Evolutionary conservation across 2,888 invertebrate genomes (phyloP).

Genomic region (Drosophila stalkeri): DNA sequence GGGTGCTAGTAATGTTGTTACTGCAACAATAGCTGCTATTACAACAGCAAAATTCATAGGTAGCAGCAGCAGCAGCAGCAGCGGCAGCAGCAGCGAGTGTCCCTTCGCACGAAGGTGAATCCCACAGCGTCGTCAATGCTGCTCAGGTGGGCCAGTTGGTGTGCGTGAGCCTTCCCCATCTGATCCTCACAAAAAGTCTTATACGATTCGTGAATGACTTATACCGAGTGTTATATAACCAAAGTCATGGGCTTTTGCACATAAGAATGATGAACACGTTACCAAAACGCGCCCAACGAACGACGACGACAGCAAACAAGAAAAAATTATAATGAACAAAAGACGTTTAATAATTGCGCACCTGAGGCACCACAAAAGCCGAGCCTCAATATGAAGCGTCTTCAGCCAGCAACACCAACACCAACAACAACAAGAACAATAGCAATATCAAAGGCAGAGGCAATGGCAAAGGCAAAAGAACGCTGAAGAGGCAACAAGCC

Average conservation of each 20-base stretch:
- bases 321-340: slow-evolving; percentile 50
- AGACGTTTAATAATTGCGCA: slow-evolving; percentile 70
- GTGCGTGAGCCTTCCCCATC: slow-evolving; percentile 19
- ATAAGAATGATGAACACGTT: slow-evolving; percentile 9
- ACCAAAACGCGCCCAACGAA: slow-evolving; percentile 31
- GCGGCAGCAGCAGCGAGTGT: slow-evolving; percentile 20
- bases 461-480: slow-evolving; percentile 43
- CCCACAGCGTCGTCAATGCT: slow-evolving; percentile 25
- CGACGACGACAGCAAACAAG: slow-evolving; percentile 16
- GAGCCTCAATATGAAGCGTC: slow-evolving; percentile 45
- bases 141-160: slow-evolving; percentile 17
- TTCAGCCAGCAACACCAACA: slow-evolving; percentile 17
- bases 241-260: slow-evolving; percentile 16
- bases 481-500: slow-evolving; percentile 26
- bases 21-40: slow-evolving; percentile 71
- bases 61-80: slow-evolving; percentile 29
- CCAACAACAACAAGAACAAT: slow-evolving; percentile 13
- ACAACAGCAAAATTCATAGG: slow-evolving; percentile 48
- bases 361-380: slow-evolving; percentile 69
- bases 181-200: slow-evolving; percentile 60
- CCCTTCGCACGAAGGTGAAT: slow-evolving; percentile 50
- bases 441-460: slow-evolving; percentile 5
- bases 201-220: slow-evolving; percentile 36
- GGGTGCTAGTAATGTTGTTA: slow-evolving; percentile 76
- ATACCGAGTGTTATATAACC: slow-evolving; percentile 56